phyloP scores from a whole-genome alignment of 2,113 vertebrate species.

The Mobula birostris region DNA sequence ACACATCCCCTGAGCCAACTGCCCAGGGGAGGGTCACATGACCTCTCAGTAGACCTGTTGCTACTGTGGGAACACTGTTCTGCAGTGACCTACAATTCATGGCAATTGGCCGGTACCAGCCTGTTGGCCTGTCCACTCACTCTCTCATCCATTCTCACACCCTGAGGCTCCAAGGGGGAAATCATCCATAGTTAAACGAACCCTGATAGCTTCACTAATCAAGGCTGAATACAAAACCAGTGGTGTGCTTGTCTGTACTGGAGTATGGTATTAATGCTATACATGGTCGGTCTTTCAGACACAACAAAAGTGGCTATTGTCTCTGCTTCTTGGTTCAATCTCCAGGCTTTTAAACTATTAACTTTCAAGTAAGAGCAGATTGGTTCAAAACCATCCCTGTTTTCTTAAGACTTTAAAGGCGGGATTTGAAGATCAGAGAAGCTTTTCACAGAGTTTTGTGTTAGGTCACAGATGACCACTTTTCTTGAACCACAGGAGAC shows the following conservation, averaged over 20 bases:
- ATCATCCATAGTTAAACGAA: conserved; percentile 74
- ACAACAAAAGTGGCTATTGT: conserved; percentile 70
- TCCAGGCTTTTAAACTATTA: conserved; percentile 20
- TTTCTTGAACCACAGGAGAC: neutral
- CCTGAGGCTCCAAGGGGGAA: conserved; percentile 65
- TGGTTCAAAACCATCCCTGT: neutral
- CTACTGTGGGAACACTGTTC: conserved; percentile 46
- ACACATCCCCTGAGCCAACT: conserved; percentile 30
- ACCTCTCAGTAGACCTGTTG: conserved; percentile 39
- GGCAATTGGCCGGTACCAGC: conserved; percentile 43
- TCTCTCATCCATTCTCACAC: conserved; percentile 39
- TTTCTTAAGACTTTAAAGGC: neutral
- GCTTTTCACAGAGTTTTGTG: neutral
- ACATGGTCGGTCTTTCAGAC: conserved; percentile 67
- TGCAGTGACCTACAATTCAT: conserved; percentile 40
- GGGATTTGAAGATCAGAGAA: neutral
- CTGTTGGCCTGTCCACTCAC: conserved; percentile 13
- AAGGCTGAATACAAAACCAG: conserved; percentile 66
- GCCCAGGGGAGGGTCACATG: conserved; percentile 48
- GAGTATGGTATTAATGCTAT: conserved; percentile 61
- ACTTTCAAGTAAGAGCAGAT: conserved; percentile 28
- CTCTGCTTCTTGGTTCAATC: conserved; percentile 19
- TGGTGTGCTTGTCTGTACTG: conserved; percentile 64
- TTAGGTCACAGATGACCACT: conserved; percentile 20
- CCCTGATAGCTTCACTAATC: conserved; percentile 71